Evolutionary conservation across 2,888 invertebrate species (phyloP), one percentile per base, ranked within the genome.

Genomic region (Macropis europaea): DNA sequence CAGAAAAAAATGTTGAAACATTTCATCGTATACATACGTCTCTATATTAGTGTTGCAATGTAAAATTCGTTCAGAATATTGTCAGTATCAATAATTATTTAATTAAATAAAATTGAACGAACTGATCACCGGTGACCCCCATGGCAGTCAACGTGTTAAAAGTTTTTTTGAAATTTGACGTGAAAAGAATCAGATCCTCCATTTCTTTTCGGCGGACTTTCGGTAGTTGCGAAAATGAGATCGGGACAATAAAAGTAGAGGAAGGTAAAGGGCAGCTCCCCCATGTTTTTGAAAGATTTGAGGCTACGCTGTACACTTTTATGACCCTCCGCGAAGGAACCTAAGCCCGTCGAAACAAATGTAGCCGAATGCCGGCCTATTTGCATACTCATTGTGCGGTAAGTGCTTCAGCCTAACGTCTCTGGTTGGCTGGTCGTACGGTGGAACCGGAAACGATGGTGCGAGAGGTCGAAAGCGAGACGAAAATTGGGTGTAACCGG

Each of bases 261-360:
- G 61, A 62, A 42, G 32, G 45, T 43, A 59, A 50, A 68, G 71
- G 71, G 50, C 26, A 48, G 48, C 67, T 48, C 75, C 73, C 76
- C 82, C 54, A 81, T 64, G 76, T 76, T 81, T 81, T 71, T 52
- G 61, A 72, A 81, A 79, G 79, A 79, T 80, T 79, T 63, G 63
- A 66, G 61, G 60, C 67, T 50, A 53, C 66, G 67, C 42, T 48
- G 48, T 42, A 66, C 52, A 71, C 79, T 81, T 80, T 80, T 79
- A 80, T 69, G 79, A 70, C 48, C 62, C 52, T 59, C 26, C 32
- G 68, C 68, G 66, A 70, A 75, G 67, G 75, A 80, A 66, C 67
- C 79, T 81, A 81, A 83, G 76, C 79, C 76, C 76, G 71, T 73
- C 67, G 79, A 82, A 79, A 84, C 79, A 78, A 84, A 85, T 85